Evolutionary conservation across 2,113 vertebrate species (phyloP).

Genomic region (Sus scrofa): DNA sequence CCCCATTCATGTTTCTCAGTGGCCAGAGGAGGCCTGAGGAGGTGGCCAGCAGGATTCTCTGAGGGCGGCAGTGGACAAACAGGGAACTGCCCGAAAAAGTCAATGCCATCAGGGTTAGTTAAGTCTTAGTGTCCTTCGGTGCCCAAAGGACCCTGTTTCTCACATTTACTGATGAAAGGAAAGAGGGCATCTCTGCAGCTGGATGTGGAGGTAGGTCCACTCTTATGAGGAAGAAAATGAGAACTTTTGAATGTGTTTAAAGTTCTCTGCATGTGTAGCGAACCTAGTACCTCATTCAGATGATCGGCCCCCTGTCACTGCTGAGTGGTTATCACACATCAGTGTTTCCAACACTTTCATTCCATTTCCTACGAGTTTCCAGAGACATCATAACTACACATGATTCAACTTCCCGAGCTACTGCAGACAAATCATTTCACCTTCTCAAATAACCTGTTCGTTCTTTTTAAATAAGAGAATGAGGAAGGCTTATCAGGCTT

Average conservation of each 20-base stretch:
- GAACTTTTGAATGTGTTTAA: rapidly evolving
- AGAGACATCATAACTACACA: background rate
- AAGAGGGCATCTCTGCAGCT: rapidly evolving
- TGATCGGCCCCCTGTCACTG: rapidly evolving
- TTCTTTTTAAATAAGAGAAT: background rate
- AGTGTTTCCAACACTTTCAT: background rate
- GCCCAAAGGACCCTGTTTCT: rapidly evolving
- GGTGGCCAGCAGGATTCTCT: no score
- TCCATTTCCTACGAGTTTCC: background rate
- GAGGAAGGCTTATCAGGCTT: background rate
- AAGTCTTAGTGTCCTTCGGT: background rate
- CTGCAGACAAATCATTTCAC: background rate
- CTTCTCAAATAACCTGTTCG: background rate
- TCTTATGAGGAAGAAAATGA: background rate
- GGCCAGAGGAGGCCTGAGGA: rapidly evolving
- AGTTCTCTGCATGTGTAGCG: background rate
- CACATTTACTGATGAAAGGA: rapidly evolving
- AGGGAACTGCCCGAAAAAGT: rapidly evolving
- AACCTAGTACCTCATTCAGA: background rate
- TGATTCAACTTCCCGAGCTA: background rate
- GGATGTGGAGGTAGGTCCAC: rapidly evolving
- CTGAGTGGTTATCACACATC: rapidly evolving
- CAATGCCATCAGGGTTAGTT: rapidly evolving
- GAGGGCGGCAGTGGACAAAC: no score
- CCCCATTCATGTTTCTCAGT: no score